phyloP scores from a whole-genome alignment of 2,113 vertebrate species.

The Phodopus roborovskii region DNA sequence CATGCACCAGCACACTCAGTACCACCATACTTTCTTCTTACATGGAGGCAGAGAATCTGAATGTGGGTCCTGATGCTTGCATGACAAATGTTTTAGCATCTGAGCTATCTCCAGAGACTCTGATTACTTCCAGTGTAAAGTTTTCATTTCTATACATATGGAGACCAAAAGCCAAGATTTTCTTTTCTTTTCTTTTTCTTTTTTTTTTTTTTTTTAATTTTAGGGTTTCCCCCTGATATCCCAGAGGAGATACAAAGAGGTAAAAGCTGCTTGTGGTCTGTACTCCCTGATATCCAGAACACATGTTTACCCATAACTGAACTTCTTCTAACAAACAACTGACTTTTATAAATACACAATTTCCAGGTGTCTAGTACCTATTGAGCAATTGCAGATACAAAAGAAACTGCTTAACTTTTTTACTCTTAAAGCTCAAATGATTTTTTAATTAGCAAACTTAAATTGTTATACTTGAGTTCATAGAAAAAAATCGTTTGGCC shows the following conservation, averaged over 20 bases:
- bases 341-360: background rate
- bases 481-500: background rate
- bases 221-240: background rate
- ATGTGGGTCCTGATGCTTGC: background rate
- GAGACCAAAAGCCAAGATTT: background rate
- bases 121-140: background rate
- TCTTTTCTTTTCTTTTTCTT: no score
- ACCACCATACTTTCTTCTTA: background rate
- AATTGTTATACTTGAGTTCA: background rate
- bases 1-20: no score
- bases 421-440: background rate
- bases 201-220: background rate
- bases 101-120: background rate
- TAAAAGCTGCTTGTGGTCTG: background rate
- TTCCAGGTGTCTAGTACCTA: background rate
- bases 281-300: background rate
- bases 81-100: background rate
- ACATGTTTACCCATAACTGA: background rate
- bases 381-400: background rate
- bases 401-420: background rate
- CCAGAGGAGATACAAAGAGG: background rate
- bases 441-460: background rate
- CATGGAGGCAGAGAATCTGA: background rate
- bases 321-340: background rate
- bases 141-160: background rate